Base-by-base conservation (phyloP, 2,113 vertebrate species). In the Pluvianellus socialis region DNA sequence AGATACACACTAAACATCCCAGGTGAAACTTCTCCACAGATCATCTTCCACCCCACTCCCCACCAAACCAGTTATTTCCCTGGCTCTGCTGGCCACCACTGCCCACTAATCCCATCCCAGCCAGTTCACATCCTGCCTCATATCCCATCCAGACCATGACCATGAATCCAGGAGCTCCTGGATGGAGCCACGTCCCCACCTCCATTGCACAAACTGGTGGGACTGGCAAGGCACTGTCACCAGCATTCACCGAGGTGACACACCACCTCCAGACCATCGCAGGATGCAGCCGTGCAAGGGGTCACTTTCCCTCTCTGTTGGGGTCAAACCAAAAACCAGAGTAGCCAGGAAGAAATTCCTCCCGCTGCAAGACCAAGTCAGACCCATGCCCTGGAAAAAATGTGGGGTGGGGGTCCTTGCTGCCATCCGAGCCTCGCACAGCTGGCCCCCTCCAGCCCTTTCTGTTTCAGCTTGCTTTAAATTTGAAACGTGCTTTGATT, bases 381-480 rank as follows among this genome's bases (percentile, higher is more conserved):
- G 49, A 58, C 14, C n/a, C 9, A 2, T 7, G 3, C 27, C 10
- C 38, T 35, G 55, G 32, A 55, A 35, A 55, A 90, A 73, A 71
- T 7, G 19, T 5, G 21, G 42, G 21, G 21, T 28, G 26, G 42
- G 47, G 44, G 40, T 82, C 61, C 72, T 42, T 55, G 73, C 72
- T 10, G 4, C 63, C 0, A 0, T 42, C 44, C 6, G 0, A 82
- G n/a, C 33, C 61, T 59, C 5, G 0, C 59, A 63, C 63, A 62
- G 71, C 47, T 6, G 14, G 42, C 63, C 53, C 53, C 14, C 79
- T 49, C 38, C 68, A 89, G 88, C n/a, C 24, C 76, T 15, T 87
- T 75, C 61, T 74, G 59, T 80, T 83, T 79, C 90, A 66, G 80
- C 77, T 90, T 20, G 42, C 62, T 95, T 88, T 73, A 94, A 79